Conservation (phyloP, 2,888 invertebrate genomes). For the Globia sparganii region DNA sequence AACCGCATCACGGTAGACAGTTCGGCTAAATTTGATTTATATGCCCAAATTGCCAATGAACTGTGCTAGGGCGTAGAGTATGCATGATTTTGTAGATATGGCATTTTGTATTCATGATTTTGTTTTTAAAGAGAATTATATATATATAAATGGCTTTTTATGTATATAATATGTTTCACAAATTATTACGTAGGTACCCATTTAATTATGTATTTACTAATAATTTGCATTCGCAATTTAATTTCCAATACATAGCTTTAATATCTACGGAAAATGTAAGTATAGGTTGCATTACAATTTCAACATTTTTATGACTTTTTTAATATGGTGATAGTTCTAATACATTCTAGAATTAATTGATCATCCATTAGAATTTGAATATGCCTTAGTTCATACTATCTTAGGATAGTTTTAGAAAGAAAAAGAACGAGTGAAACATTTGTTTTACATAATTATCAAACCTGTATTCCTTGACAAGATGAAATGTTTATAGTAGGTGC, state of each 20-base stretch:
- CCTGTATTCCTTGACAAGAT: background rate
- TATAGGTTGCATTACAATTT: too few species aligned
- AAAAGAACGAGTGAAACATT: background rate
- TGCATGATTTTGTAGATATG: constrained; percentile 2
- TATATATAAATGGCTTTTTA: too few species aligned
- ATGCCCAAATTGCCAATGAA: constrained; percentile 74
- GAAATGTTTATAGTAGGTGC: background rate
- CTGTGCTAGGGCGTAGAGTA: constrained; percentile 72
- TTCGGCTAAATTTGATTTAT: constrained; percentile 80
- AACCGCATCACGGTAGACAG: constrained; percentile 64
- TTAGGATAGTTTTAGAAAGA: background rate
- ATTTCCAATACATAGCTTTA: too few species aligned
- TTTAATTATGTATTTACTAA: too few species aligned
- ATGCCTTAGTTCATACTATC: too few species aligned
- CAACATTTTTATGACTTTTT: too few species aligned
- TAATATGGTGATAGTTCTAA: too few species aligned
- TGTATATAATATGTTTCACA: background rate
- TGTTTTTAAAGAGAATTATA: background rate
- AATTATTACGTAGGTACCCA: background rate
- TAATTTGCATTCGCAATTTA: too few species aligned
- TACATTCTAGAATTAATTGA: too few species aligned
- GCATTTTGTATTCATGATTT: background rate
- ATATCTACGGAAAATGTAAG: too few species aligned
- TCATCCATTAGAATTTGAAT: too few species aligned
- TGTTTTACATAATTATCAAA: background rate